Evolutionary conservation across 1,140 invertebrate species (phyloP).

Genomic region (Tribolium castaneum): DNA sequence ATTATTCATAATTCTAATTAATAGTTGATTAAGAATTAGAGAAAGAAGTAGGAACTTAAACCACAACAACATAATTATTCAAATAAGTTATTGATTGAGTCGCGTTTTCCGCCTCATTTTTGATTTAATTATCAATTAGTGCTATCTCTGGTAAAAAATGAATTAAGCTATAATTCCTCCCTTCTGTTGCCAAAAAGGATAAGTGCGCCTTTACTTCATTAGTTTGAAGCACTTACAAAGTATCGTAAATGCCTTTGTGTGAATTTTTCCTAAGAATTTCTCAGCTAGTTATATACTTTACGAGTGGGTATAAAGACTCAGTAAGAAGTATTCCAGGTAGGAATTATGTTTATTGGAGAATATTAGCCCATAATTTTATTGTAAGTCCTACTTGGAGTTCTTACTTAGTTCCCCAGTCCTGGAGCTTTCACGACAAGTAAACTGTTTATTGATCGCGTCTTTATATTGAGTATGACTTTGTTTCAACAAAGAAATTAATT

Average conservation of each 20-base stretch:
- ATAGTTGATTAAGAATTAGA: too few relatives aligned
- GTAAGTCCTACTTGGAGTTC: not conserved
- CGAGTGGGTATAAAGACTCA: not conserved
- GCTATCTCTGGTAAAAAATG: too few relatives aligned
- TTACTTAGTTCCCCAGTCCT: not conserved
- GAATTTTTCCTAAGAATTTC: not conserved
- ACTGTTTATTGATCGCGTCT: not conserved
- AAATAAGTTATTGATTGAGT: too few relatives aligned
- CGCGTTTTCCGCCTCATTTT: too few relatives aligned
- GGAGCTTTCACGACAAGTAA: too few relatives aligned
- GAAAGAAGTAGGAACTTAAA: too few relatives aligned
- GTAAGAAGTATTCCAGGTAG: not conserved
- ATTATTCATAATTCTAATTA: too few relatives aligned
- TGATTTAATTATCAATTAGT: too few relatives aligned
- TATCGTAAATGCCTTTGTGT: not conserved
- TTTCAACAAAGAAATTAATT: slow-evolving; percentile 11
- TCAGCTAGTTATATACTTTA: not conserved
- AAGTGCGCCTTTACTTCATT: not conserved
- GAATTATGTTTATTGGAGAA: not conserved
- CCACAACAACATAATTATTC: too few relatives aligned
- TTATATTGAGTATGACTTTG: not conserved
- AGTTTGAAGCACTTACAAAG: not conserved
- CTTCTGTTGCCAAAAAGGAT: not conserved
- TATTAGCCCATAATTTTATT: not conserved
- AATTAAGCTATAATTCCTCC: too few relatives aligned